Percentiles rank a stretch among this genome's conserved stretches.
Conservation (phyloP, 2,113 vertebrate genomes). For the Tenrec ecaudatus region DNA sequence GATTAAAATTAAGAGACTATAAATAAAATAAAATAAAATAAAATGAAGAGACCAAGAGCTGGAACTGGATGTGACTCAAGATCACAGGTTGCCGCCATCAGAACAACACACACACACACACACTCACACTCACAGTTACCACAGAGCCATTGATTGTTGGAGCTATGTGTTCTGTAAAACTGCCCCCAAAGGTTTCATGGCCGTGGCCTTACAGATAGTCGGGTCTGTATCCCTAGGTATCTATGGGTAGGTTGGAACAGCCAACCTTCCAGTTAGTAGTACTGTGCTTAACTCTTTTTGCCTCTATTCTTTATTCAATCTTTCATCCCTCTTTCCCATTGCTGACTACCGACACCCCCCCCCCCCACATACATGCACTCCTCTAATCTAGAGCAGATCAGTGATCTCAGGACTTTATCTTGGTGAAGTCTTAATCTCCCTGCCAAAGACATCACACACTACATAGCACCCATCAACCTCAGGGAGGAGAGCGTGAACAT, state of each 20-base stretch:
- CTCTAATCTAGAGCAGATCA: not conserved
- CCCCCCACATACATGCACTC: not conserved
- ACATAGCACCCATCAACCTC: not conserved
- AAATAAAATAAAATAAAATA: no score
- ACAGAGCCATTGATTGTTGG: not conserved
- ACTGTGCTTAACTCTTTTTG: not conserved
- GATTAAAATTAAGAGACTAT: conserved; percentile 59
- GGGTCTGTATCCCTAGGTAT: not conserved
- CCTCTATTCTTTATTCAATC: not conserved
- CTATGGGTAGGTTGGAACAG: not conserved
- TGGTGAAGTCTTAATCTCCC: not conserved
- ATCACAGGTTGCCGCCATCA: not conserved
- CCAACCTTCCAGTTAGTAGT: not conserved
- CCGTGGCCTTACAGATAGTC: not conserved
- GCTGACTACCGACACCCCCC: not conserved
- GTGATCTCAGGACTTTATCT: not conserved
- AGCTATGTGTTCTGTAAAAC: not conserved
- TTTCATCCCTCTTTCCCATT: not conserved
- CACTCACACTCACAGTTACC: not conserved
- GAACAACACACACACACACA: not conserved
- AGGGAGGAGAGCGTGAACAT: not conserved
- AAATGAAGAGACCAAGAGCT: conserved; percentile 34
- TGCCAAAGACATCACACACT: not conserved
- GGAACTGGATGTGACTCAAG: conserved; percentile 28
- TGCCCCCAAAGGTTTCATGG: not conserved